A percentile compares a stretch with the other conserved stretches of the same genome.
phyloP scores from a whole-genome alignment of 2,797 vertebrate genomes.

The Nannoperca obscura region DNA sequence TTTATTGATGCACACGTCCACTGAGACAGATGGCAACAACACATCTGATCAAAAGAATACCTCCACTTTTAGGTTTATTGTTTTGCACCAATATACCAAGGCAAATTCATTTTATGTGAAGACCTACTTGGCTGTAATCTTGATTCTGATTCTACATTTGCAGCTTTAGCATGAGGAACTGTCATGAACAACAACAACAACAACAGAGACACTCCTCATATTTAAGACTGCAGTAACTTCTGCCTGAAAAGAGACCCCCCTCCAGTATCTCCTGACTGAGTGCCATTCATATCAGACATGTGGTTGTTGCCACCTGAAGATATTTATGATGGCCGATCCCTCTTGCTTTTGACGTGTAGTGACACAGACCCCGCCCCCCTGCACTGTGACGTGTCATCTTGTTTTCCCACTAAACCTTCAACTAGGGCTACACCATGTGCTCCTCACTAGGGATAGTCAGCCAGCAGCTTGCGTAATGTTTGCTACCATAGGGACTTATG shows the following conservation, averaged over 20 bases:
- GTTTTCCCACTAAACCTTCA: conserved; percentile 79
- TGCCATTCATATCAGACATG: conserved; percentile 41
- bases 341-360: conserved; percentile 70
- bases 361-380: conserved; percentile 61
- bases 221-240: conserved; percentile 42
- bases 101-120: too few species aligned
- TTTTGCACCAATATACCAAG: too few species aligned
- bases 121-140: too few species aligned
- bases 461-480: conserved; percentile 82
- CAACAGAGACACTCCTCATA: conserved; percentile 43
- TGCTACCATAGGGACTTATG: conserved; percentile 70
- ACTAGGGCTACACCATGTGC: conserved; percentile 77
- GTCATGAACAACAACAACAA: conserved; percentile 16
- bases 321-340: conserved; percentile 60
- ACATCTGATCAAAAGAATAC: not conserved
- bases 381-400: conserved; percentile 64
- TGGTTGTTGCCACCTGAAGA: conserved; percentile 45
- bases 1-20: not conserved
- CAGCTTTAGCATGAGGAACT: not conserved
- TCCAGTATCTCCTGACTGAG: conserved; percentile 33
- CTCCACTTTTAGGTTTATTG: not conserved
- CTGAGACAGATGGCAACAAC: not conserved
- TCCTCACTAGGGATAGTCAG: conserved; percentile 47
- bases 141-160: not conserved
- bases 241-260: not conserved